Percentiles rank a stretch among this genome's conserved stretches.
These are phyloP conservation scores for Gnathochromis pfefferi DNA, from an alignment of 2,113 vertebrate genomes.

Conservation along the genomic window DNA sequence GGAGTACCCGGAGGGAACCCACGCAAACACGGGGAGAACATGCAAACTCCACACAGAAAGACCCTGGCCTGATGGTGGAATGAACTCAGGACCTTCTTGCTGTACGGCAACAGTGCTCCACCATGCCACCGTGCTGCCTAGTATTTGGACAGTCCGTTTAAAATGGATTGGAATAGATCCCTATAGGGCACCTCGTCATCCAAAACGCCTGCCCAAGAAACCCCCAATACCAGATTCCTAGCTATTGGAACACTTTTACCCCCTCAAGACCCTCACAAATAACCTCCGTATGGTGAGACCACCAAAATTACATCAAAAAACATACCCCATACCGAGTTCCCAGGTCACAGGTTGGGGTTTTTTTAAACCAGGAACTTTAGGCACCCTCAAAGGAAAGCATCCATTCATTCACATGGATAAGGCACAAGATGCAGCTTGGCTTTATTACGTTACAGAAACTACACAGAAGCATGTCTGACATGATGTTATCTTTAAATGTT, in stretches of 20 bases:
- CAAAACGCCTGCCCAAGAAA: not conserved
- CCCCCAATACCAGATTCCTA: not conserved
- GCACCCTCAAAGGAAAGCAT: not conserved
- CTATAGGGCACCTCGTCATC: not conserved
- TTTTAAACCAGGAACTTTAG: not conserved
- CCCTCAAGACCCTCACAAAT: not conserved
- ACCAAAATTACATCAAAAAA: not conserved
- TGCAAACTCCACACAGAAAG: not conserved
- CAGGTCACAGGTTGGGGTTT: not conserved
- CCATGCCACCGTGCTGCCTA: not conserved
- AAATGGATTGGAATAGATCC: not conserved
- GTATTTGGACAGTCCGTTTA: not conserved
- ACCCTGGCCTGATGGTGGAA: accelerated
- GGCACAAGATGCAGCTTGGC: not conserved
- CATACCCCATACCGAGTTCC: not conserved
- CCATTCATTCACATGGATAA: not conserved
- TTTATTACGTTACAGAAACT: not conserved
- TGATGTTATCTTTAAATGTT: not conserved
- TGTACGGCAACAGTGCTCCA: not conserved
- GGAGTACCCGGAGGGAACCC: not conserved
- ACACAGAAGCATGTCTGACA: not conserved
- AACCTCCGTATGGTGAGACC: not conserved
- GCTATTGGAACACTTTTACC: not conserved
- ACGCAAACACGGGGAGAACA: not conserved
- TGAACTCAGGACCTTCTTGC: not conserved